phyloP scores from a whole-genome alignment of 2,797 vertebrate species.

The Coregonus sp. region DNA sequence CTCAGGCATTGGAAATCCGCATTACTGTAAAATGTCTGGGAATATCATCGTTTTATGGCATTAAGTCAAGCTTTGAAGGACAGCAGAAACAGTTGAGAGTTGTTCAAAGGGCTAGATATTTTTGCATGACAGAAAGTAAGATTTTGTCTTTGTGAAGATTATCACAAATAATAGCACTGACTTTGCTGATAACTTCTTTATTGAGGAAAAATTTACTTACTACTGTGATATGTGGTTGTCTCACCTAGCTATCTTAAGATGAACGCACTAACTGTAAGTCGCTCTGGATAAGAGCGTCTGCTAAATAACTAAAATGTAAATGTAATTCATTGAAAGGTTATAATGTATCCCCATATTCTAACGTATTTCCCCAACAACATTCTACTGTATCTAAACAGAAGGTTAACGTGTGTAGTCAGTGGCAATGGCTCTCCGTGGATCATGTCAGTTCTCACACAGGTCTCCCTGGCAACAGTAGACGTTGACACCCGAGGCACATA shows the following conservation, averaged over 20 bases:
- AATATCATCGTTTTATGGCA: not conserved
- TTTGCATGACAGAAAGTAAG: not conserved
- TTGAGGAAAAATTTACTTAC: too few relatives aligned
- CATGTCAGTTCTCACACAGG: not conserved
- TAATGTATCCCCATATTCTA: not conserved
- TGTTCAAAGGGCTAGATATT: not conserved
- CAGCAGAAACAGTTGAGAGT: not conserved
- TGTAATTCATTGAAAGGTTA: not conserved
- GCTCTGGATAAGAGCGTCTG: too few relatives aligned
- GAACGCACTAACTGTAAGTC: too few relatives aligned
- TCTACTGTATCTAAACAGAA: not conserved
- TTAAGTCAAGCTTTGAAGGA: not conserved
- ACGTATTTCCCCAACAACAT: not conserved
- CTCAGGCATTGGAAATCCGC: slow-evolving; percentile 1
- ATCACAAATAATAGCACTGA: not conserved
- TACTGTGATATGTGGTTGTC: too few relatives aligned
- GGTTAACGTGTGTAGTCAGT: not conserved
- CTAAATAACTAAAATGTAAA: too few relatives aligned
- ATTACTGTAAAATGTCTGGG: not conserved
- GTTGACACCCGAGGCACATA: slow-evolving; percentile 35
- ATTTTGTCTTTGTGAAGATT: not conserved
- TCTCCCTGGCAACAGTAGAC: slow-evolving; percentile 42
- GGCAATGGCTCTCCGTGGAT: not conserved
- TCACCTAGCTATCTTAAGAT: too few relatives aligned
- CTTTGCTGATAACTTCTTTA: too few relatives aligned